Conservation (phyloP, 2,888 invertebrate species). For the Tubulanus polymorphus region DNA sequence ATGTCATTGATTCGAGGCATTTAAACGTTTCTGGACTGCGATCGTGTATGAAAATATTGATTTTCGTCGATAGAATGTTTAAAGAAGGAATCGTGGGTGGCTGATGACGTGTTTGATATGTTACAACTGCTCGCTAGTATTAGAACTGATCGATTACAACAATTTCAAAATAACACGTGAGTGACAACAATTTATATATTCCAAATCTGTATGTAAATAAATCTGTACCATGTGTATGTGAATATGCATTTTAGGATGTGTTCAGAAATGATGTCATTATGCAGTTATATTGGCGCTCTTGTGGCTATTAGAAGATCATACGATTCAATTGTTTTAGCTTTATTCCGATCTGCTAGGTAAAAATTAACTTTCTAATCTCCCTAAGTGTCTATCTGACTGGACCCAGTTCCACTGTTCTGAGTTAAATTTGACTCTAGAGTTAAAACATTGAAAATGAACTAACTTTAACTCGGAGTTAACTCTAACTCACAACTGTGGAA, state of each 20-base stretch:
- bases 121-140: slow-evolving; percentile 44
- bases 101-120: slow-evolving; percentile 38
- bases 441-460: too few species aligned
- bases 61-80: too few species aligned
- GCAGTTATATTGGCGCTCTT: slow-evolving; percentile 49
- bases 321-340: slow-evolving; percentile 36
- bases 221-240: background rate
- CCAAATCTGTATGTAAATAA: background rate
- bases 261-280: slow-evolving; percentile 38
- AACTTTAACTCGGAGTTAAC: too few species aligned
- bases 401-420: too few species aligned
- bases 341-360: slow-evolving; percentile 44
- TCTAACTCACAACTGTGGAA: too few species aligned
- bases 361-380: too few species aligned
- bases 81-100: slow-evolving; percentile 28
- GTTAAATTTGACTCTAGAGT: too few species aligned
- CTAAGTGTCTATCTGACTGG: too few species aligned
- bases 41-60: background rate
- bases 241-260: slow-evolving; percentile 30
- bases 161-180: slow-evolving; percentile 34
- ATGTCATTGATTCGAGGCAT: too few species aligned
- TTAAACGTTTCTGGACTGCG: background rate
- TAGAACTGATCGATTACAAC: slow-evolving; percentile 42
- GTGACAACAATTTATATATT: slow-evolving; percentile 2
- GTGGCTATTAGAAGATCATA: slow-evolving; percentile 47